Percentiles rank a stretch among this genome's conserved stretches.
These are phyloP conservation scores for Sebastes kiyomatsui DNA, from an alignment of 2,797 vertebrate genomes.

Conservation along the genomic window DNA sequence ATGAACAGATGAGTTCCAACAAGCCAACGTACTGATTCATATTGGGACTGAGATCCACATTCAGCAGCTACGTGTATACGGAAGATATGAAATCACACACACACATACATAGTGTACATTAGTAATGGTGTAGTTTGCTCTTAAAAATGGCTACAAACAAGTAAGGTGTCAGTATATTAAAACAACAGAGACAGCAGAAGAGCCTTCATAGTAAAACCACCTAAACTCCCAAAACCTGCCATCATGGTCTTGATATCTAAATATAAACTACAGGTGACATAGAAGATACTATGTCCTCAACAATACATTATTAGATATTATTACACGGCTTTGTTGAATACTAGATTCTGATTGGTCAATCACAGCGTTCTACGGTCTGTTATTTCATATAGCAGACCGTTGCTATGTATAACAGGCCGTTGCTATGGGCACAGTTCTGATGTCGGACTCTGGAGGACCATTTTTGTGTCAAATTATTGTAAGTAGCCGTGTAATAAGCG, in stretches of 20 bases:
- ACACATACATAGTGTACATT: neutral
- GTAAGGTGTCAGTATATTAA: neutral
- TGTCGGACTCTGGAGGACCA: too few species aligned
- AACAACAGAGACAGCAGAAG: neutral
- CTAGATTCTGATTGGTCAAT: too few species aligned
- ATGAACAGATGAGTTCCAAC: conserved; percentile 79
- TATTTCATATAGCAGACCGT: too few species aligned
- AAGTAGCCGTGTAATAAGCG: too few species aligned
- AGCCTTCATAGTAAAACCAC: neutral
- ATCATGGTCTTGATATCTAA: neutral
- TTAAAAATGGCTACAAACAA: neutral
- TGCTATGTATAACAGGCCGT: too few species aligned
- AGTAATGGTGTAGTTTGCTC: neutral
- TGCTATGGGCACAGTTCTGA: too few species aligned
- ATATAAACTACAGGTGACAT: neutral
- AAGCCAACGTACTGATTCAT: conserved; percentile 84
- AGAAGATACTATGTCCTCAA: neutral
- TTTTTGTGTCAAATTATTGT: too few species aligned
- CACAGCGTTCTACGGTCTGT: too few species aligned
- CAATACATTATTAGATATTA: neutral
- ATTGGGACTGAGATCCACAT: conserved; percentile 72
- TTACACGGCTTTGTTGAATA: too few species aligned
- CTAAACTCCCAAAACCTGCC: neutral
- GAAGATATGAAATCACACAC: neutral
- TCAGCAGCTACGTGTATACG: conserved; percentile 55